A percentile compares a stretch with the other conserved stretches of the same genome.
Conservation (phyloP, 2,888 invertebrate genomes). For the Volucella inanis region DNA sequence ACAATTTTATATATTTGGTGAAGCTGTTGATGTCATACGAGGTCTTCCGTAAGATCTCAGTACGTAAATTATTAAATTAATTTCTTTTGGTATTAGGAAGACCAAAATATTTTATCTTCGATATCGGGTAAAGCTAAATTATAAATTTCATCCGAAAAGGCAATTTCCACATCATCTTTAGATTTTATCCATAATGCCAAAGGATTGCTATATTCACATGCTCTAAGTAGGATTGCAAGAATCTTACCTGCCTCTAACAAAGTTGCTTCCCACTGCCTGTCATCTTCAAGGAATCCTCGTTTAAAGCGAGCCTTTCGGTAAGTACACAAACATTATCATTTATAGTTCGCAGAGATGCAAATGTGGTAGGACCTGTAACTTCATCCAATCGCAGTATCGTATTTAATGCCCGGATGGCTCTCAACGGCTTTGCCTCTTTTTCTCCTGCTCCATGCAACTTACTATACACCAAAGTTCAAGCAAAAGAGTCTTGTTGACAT, state of each 20-base stretch:
- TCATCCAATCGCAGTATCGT: conserved; percentile 76
- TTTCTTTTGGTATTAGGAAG: conserved; percentile 9
- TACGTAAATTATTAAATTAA: conserved; percentile 15
- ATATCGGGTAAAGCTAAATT: conserved; percentile 8
- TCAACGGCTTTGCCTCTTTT: conserved; percentile 57
- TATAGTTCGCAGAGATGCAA: neutral
- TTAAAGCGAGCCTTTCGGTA: neutral
- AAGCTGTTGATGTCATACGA: too few species aligned
- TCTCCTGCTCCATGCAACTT: conserved; percentile 75
- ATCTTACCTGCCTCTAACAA: neutral
- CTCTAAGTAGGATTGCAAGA: too few species aligned
- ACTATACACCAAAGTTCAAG: too few species aligned
- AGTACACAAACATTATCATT: neutral
- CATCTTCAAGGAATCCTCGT: conserved; percentile 14
- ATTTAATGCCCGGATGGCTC: conserved; percentile 75
- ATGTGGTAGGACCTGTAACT: conserved; percentile 7
- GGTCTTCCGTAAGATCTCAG: conserved; percentile 16
- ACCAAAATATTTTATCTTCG: conserved; percentile 3
- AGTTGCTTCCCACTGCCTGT: conserved; percentile 3
- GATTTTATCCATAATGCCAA: too few species aligned
- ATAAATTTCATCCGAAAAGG: conserved; percentile 2
- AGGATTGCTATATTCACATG: too few species aligned
- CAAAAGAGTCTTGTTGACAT: too few species aligned
- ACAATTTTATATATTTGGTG: too few species aligned
- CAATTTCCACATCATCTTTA: conserved; percentile 8